Evolutionary conservation across 2,888 invertebrate genomes (phyloP), one percentile per base, ranked within the genome.

Genomic region (Chesias legatella): DNA sequence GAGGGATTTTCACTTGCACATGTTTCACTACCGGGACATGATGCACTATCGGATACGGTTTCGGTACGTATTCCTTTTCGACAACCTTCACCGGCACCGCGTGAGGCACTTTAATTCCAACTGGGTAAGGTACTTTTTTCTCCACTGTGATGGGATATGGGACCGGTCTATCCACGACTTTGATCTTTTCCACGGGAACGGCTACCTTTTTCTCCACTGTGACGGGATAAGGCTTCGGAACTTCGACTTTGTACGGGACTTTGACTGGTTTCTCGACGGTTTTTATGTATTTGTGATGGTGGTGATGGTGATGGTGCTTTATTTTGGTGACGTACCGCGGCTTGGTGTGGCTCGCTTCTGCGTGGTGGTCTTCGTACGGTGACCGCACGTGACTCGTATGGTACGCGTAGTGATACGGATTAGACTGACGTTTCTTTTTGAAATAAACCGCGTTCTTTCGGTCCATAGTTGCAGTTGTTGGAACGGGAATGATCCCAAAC

Each of bases 301-400:
- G 91, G 58, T 91, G 91, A 53, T 91, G 91, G 58, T 91, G 92
- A 58, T 91, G 92, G 57, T 91, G 91, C 63, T 91, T 89, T 56
- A 89, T 72, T 70, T 80, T 88, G 40, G 85, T 84, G 53, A 76
- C 55, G 46, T 74, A 63, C 42, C 63, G 71, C 23, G 75, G 65
- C 32, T 61, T 67, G 28, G 46, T 52, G 43, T 71, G 63, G 55
- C 74, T 78, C 34, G 59, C 73, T 43, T 79, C 79, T 27, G 67
- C 54, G 35, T 75, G 71, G 37, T 72, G 70, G 40, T 83, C 78
- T 23, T 50, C 48, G 54, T 64, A 57, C 51, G 59, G 67, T 44
- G 56, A 53, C 47, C 67, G 62, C 41, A 64, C 46, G 34, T 58
- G 73, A 53, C 20, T 51, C 1, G 69, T 57, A 54, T 74, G 79